A percentile compares a stretch with the other conserved stretches of the same genome.
phyloP scores from a whole-genome alignment of 2,888 invertebrate genomes.

The Hypomecis atomaria region DNA sequence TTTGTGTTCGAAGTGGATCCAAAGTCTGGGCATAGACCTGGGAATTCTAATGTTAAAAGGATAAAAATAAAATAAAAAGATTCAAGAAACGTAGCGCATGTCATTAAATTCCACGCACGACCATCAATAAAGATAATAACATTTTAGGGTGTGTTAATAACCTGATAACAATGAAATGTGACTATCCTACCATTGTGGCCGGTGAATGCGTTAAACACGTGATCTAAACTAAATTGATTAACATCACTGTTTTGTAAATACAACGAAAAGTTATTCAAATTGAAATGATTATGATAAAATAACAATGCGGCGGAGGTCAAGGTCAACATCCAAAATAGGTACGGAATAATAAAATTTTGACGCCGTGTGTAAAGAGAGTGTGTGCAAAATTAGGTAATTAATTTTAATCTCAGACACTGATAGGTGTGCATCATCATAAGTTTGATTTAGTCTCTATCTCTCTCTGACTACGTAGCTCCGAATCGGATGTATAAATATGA shows the following conservation, averaged over 20 bases:
- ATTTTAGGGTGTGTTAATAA: slow-evolving; percentile 41
- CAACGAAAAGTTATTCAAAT: slow-evolving; percentile 25
- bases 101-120: slow-evolving; percentile 27
- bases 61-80: neutral
- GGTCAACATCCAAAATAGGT: slow-evolving; percentile 24
- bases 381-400: slow-evolving; percentile 1
- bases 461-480: no score
- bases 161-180: slow-evolving; percentile 37
- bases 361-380: neutral
- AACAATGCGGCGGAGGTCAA: slow-evolving; percentile 36
- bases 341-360: slow-evolving; percentile 17
- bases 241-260: slow-evolving; percentile 28
- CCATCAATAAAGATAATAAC: slow-evolving; percentile 33
- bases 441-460: no score
- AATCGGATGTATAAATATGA: no score
- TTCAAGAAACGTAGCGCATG: slow-evolving; percentile 11
- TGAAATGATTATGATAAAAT: slow-evolving; percentile 21
- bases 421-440: no score
- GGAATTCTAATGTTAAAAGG: slow-evolving; percentile 8
- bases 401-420: no score
- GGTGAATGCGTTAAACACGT: slow-evolving; percentile 23
- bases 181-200: slow-evolving; percentile 31
- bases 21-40: neutral
- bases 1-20: slow-evolving; percentile 8
- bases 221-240: slow-evolving; percentile 25